Conservation (phyloP, 2,797 vertebrate genomes). For the Nannoperca australis region DNA sequence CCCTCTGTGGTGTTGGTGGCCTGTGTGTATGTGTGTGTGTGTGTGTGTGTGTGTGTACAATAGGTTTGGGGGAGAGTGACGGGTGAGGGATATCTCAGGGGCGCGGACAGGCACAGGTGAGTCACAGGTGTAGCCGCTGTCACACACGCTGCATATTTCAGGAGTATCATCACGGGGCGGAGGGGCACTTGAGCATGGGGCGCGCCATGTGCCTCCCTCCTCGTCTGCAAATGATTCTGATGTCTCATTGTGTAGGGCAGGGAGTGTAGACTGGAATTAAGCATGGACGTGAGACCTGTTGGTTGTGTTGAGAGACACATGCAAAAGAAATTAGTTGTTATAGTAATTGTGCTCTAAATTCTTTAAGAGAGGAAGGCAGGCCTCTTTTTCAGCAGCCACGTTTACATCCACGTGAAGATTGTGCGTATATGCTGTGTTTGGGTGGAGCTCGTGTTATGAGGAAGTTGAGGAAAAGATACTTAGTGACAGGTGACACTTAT, state of each 20-base stretch:
- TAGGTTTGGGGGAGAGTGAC: constrained; percentile 26
- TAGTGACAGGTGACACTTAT: not conserved
- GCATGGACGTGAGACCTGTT: constrained; percentile 47
- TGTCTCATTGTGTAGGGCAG: constrained; percentile 70
- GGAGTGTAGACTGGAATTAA: constrained; percentile 44
- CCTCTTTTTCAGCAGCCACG: not conserved
- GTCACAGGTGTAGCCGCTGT: constrained; percentile 75
- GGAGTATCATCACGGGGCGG: constrained; percentile 70
- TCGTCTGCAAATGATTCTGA: constrained; percentile 70
- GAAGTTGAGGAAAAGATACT: not conserved
- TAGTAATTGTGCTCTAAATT: not conserved
- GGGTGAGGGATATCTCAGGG: constrained; percentile 77
- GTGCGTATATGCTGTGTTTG: not conserved
- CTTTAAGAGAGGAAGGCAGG: not conserved
- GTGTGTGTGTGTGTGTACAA: constrained; percentile 28
- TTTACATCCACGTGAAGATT: not conserved
- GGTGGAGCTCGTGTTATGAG: not conserved
- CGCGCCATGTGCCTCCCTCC: constrained; percentile 62
- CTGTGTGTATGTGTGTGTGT: constrained; percentile 43
- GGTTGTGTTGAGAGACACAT: constrained; percentile 36
- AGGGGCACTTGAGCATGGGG: constrained; percentile 50
- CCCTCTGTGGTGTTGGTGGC: constrained; percentile 52
- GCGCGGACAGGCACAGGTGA: constrained; percentile 77
- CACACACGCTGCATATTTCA: constrained; percentile 75
- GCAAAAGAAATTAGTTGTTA: not conserved